Base-by-base conservation (phyloP, 2,797 vertebrate species). In the Lagorchestes hirsutus region DNA sequence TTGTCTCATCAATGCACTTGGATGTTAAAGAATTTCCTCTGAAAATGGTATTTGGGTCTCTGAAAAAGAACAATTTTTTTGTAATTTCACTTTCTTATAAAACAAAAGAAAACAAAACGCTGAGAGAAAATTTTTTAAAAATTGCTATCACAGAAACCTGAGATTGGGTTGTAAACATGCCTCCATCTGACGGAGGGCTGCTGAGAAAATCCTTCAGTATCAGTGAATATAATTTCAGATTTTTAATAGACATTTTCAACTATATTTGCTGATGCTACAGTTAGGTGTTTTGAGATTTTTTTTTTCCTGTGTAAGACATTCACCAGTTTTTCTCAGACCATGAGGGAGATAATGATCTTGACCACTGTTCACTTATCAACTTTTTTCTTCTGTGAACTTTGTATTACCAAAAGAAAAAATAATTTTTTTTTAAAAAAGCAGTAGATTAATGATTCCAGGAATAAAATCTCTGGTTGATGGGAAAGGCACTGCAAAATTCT, bases 1-100 rank as follows among this genome's bases (percentile, higher is more conserved):
- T 99, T 18, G 99, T 99, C 98, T 99, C 99, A 0, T 99, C 99
- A 54, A 99, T 99, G 98, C 99, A 99, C 98, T 99, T 99, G 94
- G 99, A 99, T 0, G 99, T 99, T 98, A 99, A 98, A 0, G 99
- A 99, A 98, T 99, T 99, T 96, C 99, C 99, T 97, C 99, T 99
- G 98, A 99, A 99, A 98, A 99, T 99, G 97, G 99, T 99, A 98
- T 99, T 99, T 95, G 99, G 99, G 98, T 99, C 99, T 99, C 99
- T 99, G 98, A 91, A 98, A 98, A 91, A 91, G 94, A 98, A 98
- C 24, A 97, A 91, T 94, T 98, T 98, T 87, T 87, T 3, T 62
- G 58, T 92, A 93, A 95, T 96, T 98, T 97, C 97, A 90, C 58
- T 55, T 96, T 91, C 96, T 92, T 40, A 10, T 46, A 56, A 82